phyloP scores from a whole-genome alignment of 1,140 invertebrate species.

The Drosophila lini region DNA sequence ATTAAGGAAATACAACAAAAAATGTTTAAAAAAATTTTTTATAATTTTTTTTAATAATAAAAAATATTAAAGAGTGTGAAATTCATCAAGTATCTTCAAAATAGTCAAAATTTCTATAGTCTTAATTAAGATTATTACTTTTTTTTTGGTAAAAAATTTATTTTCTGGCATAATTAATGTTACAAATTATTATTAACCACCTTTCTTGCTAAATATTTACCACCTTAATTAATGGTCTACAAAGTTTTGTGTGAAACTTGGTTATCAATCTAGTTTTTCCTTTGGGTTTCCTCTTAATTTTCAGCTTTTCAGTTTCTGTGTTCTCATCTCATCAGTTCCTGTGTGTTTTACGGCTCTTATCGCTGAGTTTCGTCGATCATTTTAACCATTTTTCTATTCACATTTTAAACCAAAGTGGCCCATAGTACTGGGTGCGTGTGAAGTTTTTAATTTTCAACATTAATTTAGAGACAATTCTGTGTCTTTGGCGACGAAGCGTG shows the following conservation, averaged over 20 bases:
- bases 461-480: constrained; percentile 78
- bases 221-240: background rate
- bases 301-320: too few species aligned
- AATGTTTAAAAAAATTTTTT: too few species aligned
- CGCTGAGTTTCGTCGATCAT: constrained; percentile 55
- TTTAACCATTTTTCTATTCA: background rate
- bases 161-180: too few species aligned
- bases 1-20: background rate
- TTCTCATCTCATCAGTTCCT: background rate
- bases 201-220: background rate
- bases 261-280: constrained; percentile 25
- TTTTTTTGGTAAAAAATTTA: too few species aligned
- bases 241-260: constrained; percentile 11
- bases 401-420: background rate
- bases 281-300: constrained; percentile 8
- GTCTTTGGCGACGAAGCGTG: constrained; percentile 66
- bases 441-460: constrained; percentile 80
- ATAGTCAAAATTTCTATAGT: too few species aligned
- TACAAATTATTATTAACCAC: too few species aligned
- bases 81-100: too few species aligned
- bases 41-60: too few species aligned
- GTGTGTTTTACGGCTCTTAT: constrained; percentile 52
- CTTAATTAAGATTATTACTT: too few species aligned
- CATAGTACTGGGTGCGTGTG: constrained; percentile 58
- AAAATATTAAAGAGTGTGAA: too few species aligned